These are phyloP conservation scores for Cryptus armator DNA, from an alignment of 2,888 invertebrate species.

Conservation along the genomic window DNA sequence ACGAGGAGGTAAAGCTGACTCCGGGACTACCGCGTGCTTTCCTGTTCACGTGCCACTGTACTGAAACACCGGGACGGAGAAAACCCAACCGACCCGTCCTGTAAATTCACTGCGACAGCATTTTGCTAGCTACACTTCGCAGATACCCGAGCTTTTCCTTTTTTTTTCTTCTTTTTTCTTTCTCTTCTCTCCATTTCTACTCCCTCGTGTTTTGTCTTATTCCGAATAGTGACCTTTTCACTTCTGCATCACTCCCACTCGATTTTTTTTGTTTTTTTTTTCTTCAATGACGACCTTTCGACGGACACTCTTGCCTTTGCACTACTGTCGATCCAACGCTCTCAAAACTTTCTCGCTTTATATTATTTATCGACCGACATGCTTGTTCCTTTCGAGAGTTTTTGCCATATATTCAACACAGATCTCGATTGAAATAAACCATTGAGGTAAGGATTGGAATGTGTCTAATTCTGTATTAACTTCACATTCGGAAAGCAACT, in stretches of 20 bases:
- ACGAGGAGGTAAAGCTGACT: slow-evolving; percentile 60
- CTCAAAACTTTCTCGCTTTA: slow-evolving; percentile 15
- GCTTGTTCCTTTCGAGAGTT: not conserved
- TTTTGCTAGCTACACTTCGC: slow-evolving; percentile 69
- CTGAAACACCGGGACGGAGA: slow-evolving; percentile 41
- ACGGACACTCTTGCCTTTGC: not conserved
- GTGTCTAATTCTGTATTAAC: too few species aligned
- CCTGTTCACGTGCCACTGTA: slow-evolving; percentile 43
- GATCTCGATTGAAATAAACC: too few species aligned
- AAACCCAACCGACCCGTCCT: slow-evolving; percentile 42
- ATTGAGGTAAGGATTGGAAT: too few species aligned
- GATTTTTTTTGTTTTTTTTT: slow-evolving; percentile 41
- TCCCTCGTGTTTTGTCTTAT: slow-evolving; percentile 64
- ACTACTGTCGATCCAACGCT: not conserved
- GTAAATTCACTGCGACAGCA: slow-evolving; percentile 77
- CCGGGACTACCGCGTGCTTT: slow-evolving; percentile 53
- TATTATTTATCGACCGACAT: slow-evolving; percentile 1
- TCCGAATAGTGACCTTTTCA: slow-evolving; percentile 12
- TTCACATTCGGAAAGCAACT: too few species aligned
- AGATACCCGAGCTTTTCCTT: slow-evolving; percentile 8
- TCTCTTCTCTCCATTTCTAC: slow-evolving; percentile 58
- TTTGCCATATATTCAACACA: not conserved
- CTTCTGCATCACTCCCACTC: slow-evolving; percentile 55
- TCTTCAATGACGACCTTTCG: not conserved
- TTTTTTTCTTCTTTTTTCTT: slow-evolving; percentile 41